Evolutionary conservation across 2,797 vertebrate species (phyloP), one percentile per base, ranked within the genome.

Genomic region (Meda fulgida): DNA sequence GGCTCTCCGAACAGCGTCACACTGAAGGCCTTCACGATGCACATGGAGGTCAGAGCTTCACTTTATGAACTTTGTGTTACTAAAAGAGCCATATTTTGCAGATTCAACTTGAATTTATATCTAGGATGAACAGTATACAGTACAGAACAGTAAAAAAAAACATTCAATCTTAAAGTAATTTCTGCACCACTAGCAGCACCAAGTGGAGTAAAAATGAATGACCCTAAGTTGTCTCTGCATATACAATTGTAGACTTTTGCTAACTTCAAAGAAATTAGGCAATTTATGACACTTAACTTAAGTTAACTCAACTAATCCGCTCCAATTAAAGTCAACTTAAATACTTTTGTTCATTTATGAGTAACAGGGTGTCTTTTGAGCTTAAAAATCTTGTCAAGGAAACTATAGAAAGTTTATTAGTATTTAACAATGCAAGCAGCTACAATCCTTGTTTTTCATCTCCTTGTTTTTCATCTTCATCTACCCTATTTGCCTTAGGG

Each of bases 1-100:
- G 96, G 96, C 82, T 95, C 97, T 88, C 96, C 97, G 58, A 96
- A 93, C 95, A 97, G 91, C 0, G 96, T 99, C 63, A 99, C 97
- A 3, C 96, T 99, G 48, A 99, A 98, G 92, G 96, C 96, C 86
- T 99, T 97, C 93, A 97, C 95, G 14, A 94, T 95, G 93, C 97
- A 96, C 92, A 92, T 94, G 2, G 98, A 99, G 97, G 98, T 99
- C 94, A 88, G 89, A 88, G 0, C 0, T 11, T 70, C 8, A 66
- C 65, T 69, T 14, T n/a, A 83, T 36, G n/a, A 16, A 51, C 5
- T 65, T 6, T 1, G 4, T 48, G 40, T 38, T 10, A 46, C 9
- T 21, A 14, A 48, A 46, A 46, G 2, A 48, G 1, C 29, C 18
- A 26, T 9, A 16, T 36, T 40, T 36, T 26, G 1, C 21, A 13